Evolutionary conservation across 2,113 vertebrate genomes (phyloP).

Genomic region (Myocastor coypus): DNA sequence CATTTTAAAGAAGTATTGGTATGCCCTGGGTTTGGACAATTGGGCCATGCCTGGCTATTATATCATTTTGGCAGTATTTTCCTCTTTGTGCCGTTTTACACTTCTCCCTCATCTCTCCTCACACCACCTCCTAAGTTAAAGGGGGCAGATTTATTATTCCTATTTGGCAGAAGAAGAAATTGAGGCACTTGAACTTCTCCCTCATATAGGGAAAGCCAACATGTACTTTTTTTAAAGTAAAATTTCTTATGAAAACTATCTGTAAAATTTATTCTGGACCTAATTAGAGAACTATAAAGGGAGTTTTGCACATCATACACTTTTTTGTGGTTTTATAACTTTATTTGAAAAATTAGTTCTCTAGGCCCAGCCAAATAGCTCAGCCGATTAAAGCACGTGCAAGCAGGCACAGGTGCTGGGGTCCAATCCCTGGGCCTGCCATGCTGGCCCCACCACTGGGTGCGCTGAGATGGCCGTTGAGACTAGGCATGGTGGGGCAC

Average conservation of each 20-base stretch:
- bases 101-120: background rate
- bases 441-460: no score
- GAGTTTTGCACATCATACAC: background rate
- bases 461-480: no score
- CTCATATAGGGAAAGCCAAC: background rate
- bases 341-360: background rate
- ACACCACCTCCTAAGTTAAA: background rate
- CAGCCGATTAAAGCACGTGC: no score
- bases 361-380: no score
- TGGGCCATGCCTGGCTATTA: background rate
- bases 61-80: background rate
- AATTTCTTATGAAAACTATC: constrained; percentile 50
- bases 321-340: background rate
- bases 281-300: background rate
- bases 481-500: no score
- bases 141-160: constrained; percentile 14
- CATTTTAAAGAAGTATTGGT: constrained; percentile 19
- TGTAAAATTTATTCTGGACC: constrained; percentile 29
- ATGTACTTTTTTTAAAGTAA: constrained; percentile 25
- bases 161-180: background rate
- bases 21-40: background rate
- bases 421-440: no score
- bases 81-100: background rate
- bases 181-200: background rate
- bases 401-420: no score